phyloP scores from a whole-genome alignment of 2,888 invertebrate genomes.

The Bedellia somnulentella region DNA sequence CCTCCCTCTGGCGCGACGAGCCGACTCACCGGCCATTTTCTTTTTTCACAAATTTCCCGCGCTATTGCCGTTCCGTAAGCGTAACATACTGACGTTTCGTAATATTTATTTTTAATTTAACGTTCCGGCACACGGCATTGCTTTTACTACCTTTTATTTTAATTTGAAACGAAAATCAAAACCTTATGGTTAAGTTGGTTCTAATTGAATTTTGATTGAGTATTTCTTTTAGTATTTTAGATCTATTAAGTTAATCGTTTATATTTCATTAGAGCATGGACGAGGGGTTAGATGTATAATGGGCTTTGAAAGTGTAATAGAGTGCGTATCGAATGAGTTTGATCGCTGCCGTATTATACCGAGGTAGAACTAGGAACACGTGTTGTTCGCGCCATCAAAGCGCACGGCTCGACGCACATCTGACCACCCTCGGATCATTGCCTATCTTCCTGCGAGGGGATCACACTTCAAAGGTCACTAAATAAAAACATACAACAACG shows the following conservation, averaged over 20 bases:
- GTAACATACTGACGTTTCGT: conserved; percentile 59
- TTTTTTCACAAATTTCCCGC: conserved; percentile 20
- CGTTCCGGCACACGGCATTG: conserved; percentile 46
- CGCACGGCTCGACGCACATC: conserved; percentile 24
- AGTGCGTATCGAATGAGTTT: conserved; percentile 39
- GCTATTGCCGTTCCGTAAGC: conserved; percentile 34
- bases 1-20: conserved; percentile 30
- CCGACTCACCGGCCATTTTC: conserved; percentile 25
- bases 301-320: conserved; percentile 19
- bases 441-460: neutral
- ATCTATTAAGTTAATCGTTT: too few relatives aligned
- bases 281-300: too few relatives aligned
- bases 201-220: too few relatives aligned
- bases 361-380: conserved; percentile 37
- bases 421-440: conserved; percentile 22
- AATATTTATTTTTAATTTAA: conserved; percentile 62
- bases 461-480: too few relatives aligned
- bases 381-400: conserved; percentile 37
- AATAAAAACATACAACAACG: too few relatives aligned
- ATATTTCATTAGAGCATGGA: too few relatives aligned
- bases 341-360: conserved; percentile 25
- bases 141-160: too few relatives aligned
- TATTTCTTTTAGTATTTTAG: too few relatives aligned
- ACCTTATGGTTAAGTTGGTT: too few relatives aligned
- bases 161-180: too few relatives aligned